phyloP scores from a whole-genome alignment of 2,113 vertebrate species.

The Malurus melanocephalus region DNA sequence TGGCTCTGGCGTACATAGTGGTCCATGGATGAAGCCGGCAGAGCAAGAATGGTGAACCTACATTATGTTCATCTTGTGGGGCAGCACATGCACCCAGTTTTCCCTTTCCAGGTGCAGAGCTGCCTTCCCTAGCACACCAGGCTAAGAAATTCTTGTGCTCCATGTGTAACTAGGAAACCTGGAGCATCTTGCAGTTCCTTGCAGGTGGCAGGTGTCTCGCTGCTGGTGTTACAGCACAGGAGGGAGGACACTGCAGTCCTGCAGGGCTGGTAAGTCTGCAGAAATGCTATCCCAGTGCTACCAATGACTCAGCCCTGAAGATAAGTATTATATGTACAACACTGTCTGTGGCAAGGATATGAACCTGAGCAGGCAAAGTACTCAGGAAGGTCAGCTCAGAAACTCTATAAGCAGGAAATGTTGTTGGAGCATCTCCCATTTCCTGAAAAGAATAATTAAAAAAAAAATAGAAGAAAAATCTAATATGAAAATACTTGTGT shows the following conservation, averaged over 20 bases:
- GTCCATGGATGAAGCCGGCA: neutral
- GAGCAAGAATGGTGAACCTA: neutral
- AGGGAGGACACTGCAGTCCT: neutral
- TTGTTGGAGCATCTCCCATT: neutral
- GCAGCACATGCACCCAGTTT: neutral
- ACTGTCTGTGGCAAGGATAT: neutral
- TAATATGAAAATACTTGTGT: neutral
- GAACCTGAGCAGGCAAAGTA: neutral
- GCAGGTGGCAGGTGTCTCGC: neutral
- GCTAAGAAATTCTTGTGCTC: neutral
- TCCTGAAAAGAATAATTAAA: neutral
- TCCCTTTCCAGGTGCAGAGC: neutral
- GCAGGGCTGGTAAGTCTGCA: neutral
- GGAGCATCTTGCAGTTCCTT: neutral
- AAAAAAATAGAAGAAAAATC: no score
- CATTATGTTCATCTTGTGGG: accelerated
- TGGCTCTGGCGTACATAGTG: neutral
- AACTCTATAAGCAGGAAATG: neutral
- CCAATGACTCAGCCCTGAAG: neutral
- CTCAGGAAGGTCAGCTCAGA: neutral
- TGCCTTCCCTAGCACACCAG: neutral
- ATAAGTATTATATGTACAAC: no score
- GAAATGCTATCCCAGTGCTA: neutral
- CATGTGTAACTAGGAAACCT: neutral
- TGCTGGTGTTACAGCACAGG: neutral